Evolutionary conservation across 2,888 invertebrate genomes (phyloP), one percentile per base, ranked within the genome.

Genomic region (Baccha elongata): DNA sequence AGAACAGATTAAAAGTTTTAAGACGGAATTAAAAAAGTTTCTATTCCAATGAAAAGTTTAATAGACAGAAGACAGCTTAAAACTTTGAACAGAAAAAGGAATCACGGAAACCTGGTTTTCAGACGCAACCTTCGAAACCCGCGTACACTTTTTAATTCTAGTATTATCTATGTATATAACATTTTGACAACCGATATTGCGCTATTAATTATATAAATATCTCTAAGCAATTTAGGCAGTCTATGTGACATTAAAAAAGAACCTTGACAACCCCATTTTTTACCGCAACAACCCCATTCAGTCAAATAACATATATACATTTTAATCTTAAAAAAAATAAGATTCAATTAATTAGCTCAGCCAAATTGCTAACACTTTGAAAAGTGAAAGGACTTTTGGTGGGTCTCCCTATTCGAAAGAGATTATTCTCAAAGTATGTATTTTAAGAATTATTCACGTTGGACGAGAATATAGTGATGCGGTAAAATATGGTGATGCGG

Each of bases 61-160:
- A 26, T 26, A 26, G 29, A 32, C 3, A n/a, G n/a, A n/a, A n/a
- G n/a, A n/a, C n/a, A n/a, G n/a, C n/a, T n/a, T n/a, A n/a, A n/a
- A n/a, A n/a, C n/a, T n/a, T n/a, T n/a, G n/a, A n/a, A n/a, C n/a
- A 37, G 13, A 26, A 58, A 17, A 40, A 15, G 19, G 0, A 21
- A 17, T 19, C 32, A 53, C 46, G 19, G 42, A 78, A 64, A 65
- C 42, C 46, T 72, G 72, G 17, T 73, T 67, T 53, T 48, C 64
- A 72, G 65, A 72, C 72, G 48, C 72, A 78, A 58, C 73, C 0
- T 53, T 73, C 46, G 48, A 79, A 44, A 50, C 64, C 13, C 50
- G 48, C 35, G 37, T 40, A 65, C 55, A 78, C 35, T 58, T 65
- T 65, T 29, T 29, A 26, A 48, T 40, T 46, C 72, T 65, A 23